phyloP scores from a whole-genome alignment of 2,888 invertebrate species.

The Proisotoma minuta region DNA sequence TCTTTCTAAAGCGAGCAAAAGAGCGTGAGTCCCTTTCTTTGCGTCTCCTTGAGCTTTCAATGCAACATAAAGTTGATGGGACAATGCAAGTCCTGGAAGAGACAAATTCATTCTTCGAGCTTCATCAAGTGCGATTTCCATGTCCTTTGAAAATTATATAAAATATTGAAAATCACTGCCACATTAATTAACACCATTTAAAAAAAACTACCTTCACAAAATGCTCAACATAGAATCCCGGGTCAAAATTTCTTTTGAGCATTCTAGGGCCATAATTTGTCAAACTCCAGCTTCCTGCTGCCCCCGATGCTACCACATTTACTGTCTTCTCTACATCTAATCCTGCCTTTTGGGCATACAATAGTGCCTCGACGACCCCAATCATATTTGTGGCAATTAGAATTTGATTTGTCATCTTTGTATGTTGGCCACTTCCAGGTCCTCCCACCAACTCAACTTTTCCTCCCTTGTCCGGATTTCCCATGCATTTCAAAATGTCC shows the following conservation, averaged over 20 bases:
- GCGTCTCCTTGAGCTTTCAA: slow-evolving; percentile 27
- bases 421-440: slow-evolving; percentile 26
- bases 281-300: slow-evolving; percentile 30
- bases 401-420: slow-evolving; percentile 33
- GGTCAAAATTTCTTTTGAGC: slow-evolving; percentile 29
- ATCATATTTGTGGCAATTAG: slow-evolving; percentile 26
- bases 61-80: slow-evolving; percentile 29
- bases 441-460: slow-evolving; percentile 21
- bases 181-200: neutral
- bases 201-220: slow-evolving; percentile 23
- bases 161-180: neutral
- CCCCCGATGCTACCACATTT: slow-evolving; percentile 18
- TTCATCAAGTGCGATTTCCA: slow-evolving; percentile 34
- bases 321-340: slow-evolving; percentile 27
- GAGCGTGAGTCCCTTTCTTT: slow-evolving; percentile 23
- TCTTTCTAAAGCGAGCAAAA: slow-evolving; percentile 21
- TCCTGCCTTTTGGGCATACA: slow-evolving; percentile 28
- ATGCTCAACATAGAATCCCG: slow-evolving; percentile 30
- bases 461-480: slow-evolving; percentile 28
- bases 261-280: slow-evolving; percentile 23
- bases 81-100: slow-evolving; percentile 26
- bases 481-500: slow-evolving; percentile 22
- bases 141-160: slow-evolving; percentile 17
- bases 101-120: slow-evolving; percentile 19
- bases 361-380: slow-evolving; percentile 27